These are phyloP conservation scores for Hecatera dysodea DNA, from an alignment of 2,888 invertebrate genomes.

Conservation along the genomic window DNA sequence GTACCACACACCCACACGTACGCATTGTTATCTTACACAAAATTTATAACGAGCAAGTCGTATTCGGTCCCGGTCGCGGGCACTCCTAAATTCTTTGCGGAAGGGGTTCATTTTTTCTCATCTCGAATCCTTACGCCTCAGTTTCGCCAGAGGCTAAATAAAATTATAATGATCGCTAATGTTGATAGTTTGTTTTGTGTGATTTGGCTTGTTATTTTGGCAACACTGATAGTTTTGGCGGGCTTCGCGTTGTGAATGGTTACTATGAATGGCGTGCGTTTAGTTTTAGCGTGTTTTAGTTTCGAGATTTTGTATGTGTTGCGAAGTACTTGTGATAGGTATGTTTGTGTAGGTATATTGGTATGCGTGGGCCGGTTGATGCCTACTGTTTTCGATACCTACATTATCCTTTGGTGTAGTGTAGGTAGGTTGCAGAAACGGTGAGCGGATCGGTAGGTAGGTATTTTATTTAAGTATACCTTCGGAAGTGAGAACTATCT, in stretches of 20 bases:
- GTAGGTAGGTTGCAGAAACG: conserved; percentile 23
- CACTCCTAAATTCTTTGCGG: conserved; percentile 90
- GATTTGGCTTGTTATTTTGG: conserved; percentile 81
- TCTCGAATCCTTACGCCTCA: conserved; percentile 75
- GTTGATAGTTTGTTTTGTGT: conserved; percentile 79
- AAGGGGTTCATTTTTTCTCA: conserved; percentile 83
- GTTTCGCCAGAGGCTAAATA: conserved; percentile 80
- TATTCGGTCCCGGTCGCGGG: conserved; percentile 86
- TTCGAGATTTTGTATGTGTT: conserved; percentile 66
- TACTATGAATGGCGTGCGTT: conserved; percentile 73
- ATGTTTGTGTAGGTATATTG: conserved; percentile 56
- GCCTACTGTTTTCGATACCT: conserved; percentile 64
- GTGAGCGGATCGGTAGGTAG: conserved; percentile 25
- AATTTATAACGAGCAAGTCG: conserved; percentile 90
- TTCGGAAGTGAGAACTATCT: conserved; percentile 1
- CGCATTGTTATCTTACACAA: conserved; percentile 90
- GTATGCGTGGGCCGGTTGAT: conserved; percentile 63
- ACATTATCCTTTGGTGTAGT: conserved; percentile 41
- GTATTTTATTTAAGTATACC: conserved; percentile 35
- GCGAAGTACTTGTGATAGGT: conserved; percentile 53
- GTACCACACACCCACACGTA: conserved; percentile 89
- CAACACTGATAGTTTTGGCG: conserved; percentile 79
- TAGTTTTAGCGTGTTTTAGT: conserved; percentile 65
- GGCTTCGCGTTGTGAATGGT: conserved; percentile 75
- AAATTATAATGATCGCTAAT: conserved; percentile 81